Base-by-base conservation (phyloP, 2,797 vertebrate species). In the Falco berigora region DNA sequence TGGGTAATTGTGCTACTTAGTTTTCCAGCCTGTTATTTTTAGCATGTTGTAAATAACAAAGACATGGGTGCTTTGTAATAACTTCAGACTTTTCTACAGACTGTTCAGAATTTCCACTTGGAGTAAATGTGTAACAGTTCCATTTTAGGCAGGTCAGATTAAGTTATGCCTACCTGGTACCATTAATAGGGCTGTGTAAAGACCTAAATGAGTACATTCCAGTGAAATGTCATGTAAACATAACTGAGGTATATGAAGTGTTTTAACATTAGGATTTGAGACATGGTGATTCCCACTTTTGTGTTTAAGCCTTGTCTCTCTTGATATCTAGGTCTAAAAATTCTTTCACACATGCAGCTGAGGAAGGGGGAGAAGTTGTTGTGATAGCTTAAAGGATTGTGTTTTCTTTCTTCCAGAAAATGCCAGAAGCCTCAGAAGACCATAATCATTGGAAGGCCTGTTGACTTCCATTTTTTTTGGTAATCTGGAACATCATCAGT, bases 391-490 rank as follows among this genome's bases (percentile, higher is more conserved):
- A 55, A 59, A 69, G 69, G 32, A 44, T 42, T n/a, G 19, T 73
- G 17, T 56, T 42, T 97, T 96, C 88, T 62, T 96, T 91, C 79
- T 92, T 82, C 34, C 75, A 98, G 98, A 99, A 99, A 98, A 99
- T 98, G 98, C 98, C 95, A 91, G 97, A 96, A 97, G 92, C 98
- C 92, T 97, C 98, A 76, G 98, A 98, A 98, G 98, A 98, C 97
- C 98, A 92, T 98, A 98, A 98, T 97, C 98, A 98, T 95, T 98
- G 98, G 98, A 97, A 98, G 98, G 98, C 98, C 93, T 97, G 97
- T 98, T 99, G 98, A 99, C 97, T 98, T 98, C 97, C 80, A 55
- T 98, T 98, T 98, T 98, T 98, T 95, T 94, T 95, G 76, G 88
- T 81, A 89, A 83, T 87, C 95, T 97, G 97, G 92, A 97, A 93